Percentiles rank a stretch among this genome's conserved stretches.
These are phyloP conservation scores for Procambarus virginalis DNA, from an alignment of 1,140 invertebrate genomes.

Conservation along the genomic window DNA sequence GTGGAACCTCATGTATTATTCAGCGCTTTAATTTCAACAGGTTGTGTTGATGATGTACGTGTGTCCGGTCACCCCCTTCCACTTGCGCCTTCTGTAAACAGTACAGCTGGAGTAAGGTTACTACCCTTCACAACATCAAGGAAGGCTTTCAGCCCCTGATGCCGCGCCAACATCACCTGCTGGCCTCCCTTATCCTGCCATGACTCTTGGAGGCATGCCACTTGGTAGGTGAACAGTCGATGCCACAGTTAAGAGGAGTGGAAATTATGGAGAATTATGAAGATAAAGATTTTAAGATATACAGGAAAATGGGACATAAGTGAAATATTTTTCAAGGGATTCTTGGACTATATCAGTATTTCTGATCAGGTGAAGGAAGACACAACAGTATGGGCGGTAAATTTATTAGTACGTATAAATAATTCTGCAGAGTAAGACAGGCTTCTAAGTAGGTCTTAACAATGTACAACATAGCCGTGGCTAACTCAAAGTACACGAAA, in stretches of 20 bases:
- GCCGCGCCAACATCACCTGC: constrained; percentile 1
- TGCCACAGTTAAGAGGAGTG: not conserved
- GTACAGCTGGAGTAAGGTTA: not conserved
- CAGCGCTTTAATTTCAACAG: not conserved
- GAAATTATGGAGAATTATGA: too few species aligned
- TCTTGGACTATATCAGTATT: too few species aligned
- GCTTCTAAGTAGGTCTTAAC: too few species aligned
- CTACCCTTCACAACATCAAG: not conserved
- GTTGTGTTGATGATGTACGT: constrained; percentile 8
- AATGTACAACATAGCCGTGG: too few species aligned
- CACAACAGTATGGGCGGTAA: too few species aligned
- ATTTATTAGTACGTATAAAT: too few species aligned
- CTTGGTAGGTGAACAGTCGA: not conserved
- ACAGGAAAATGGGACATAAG: not conserved
- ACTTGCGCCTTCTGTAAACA: not conserved
- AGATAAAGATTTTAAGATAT: not conserved
- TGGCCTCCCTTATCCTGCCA: constrained; percentile 11
- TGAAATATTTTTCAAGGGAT: too few species aligned
- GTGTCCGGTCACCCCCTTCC: not conserved
- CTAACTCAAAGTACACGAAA: too few species aligned
- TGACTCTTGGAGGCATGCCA: not conserved
- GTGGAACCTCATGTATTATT: too few species aligned
- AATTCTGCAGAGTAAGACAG: too few species aligned
- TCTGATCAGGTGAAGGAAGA: too few species aligned
- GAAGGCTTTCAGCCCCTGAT: constrained; percentile 1